Evolutionary conservation across 1,140 invertebrate species (phyloP).

Genomic region (Stegodyphus mimosarum): DNA sequence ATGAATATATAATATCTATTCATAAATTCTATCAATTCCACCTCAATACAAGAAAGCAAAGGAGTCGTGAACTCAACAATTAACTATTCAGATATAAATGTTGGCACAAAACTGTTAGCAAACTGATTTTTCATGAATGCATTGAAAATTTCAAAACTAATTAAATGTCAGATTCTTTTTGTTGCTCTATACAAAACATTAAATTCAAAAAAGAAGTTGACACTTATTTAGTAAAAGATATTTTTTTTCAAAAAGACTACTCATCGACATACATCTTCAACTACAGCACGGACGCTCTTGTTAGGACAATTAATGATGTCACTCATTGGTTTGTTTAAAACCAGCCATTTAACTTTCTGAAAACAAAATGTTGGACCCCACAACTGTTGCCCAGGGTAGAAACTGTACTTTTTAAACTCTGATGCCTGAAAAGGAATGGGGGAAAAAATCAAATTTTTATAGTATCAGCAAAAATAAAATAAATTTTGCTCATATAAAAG

Average conservation of each 20-base stretch:
- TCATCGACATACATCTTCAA: constrained; percentile 70
- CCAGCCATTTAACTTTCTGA: constrained; percentile 81
- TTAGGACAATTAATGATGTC: constrained; percentile 70
- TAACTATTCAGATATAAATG: too few relatives aligned
- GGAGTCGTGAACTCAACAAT: too few relatives aligned
- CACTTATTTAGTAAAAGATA: too few relatives aligned
- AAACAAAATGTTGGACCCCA: constrained; percentile 78
- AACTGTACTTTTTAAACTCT: constrained; percentile 76
- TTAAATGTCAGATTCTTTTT: too few relatives aligned
- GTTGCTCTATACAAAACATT: too few relatives aligned
- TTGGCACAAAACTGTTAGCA: too few relatives aligned
- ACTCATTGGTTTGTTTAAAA: constrained; percentile 79
- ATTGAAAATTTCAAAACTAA: too few relatives aligned
- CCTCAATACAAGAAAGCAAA: too few relatives aligned
- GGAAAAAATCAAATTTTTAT: background rate
- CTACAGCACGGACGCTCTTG: constrained; percentile 71
- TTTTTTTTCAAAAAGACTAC: too few relatives aligned
- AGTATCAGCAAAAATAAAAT: background rate
- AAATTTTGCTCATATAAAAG: background rate
- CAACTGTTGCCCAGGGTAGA: constrained; percentile 82
- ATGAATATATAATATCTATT: too few relatives aligned
- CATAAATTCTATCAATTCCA: too few relatives aligned
- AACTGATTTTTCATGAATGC: background rate
- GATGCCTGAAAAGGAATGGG: constrained; percentile 67
- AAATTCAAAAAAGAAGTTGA: too few relatives aligned